A percentile compares a stretch with the other conserved stretches of the same genome.
These are phyloP conservation scores for Drosophila quinaria DNA, from an alignment of 2,888 invertebrate species.

Conservation along the genomic window DNA sequence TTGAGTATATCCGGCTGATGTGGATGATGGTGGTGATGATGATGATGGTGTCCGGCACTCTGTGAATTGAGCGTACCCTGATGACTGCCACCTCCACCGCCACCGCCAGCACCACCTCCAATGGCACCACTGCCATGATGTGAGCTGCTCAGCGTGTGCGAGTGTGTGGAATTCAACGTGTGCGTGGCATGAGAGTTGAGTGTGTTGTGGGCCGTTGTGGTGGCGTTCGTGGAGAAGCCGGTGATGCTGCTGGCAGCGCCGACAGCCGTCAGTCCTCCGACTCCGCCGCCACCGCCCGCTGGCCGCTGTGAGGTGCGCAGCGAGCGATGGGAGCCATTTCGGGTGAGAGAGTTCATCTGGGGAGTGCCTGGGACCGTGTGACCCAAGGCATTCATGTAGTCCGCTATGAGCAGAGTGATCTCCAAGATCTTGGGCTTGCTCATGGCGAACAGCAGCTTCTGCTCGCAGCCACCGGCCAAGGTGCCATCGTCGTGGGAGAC, in stretches of 20 bases:
- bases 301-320: conserved; percentile 84
- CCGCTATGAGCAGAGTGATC: conserved; percentile 95
- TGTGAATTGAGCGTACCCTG: conserved; percentile 85
- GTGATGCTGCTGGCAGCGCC: conserved; percentile 65
- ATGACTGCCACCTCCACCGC: conserved; percentile 78
- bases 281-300: conserved; percentile 49
- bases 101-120: conserved; percentile 60
- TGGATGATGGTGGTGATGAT: conserved; percentile 71
- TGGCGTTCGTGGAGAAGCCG: conserved; percentile 85
- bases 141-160: conserved; percentile 85
- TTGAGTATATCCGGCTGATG: conserved; percentile 92
- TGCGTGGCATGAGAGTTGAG: conserved; percentile 88
- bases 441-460: conserved; percentile 95
- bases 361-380: conserved; percentile 92
- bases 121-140: conserved; percentile 80
- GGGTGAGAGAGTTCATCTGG: conserved; percentile 91
- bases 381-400: conserved; percentile 96
- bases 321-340: conserved; percentile 90
- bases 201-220: conserved; percentile 87
- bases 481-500: conserved; percentile 91
- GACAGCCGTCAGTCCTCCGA: conserved; percentile 56
- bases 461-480: conserved; percentile 86
- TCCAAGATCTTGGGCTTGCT: conserved; percentile 96
- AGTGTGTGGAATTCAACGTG: conserved; percentile 85
- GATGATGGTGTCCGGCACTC: conserved; percentile 87